Evolutionary conservation across 2,888 invertebrate species (phyloP).

Genomic region (Drosophila anceps): DNA sequence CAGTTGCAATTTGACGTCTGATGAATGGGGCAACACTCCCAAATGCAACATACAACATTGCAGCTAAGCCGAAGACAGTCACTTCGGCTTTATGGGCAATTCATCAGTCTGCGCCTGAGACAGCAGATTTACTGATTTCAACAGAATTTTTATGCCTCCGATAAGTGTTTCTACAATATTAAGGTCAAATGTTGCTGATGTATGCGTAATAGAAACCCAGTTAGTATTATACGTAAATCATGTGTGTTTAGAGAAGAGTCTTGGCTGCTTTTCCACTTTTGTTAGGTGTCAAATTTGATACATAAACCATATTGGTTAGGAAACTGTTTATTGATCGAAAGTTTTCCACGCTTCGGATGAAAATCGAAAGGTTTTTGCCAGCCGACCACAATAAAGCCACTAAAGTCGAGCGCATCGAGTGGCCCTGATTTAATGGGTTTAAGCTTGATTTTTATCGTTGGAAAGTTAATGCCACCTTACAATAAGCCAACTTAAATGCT

Average conservation of each 20-base stretch:
- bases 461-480: constrained; percentile 45
- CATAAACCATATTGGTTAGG: neutral
- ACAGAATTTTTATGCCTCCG: neutral
- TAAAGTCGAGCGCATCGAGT: constrained; percentile 28
- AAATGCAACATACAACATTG: constrained; percentile 6
- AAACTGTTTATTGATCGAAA: constrained; percentile 5
- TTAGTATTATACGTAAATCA: neutral
- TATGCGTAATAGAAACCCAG: constrained; percentile 1
- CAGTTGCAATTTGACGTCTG: constrained; percentile 13
- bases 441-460: constrained; percentile 47
- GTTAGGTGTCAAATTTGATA: neutral
- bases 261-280: neutral
- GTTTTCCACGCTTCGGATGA: neutral
- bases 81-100: neutral
- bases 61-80: neutral
- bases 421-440: constrained; percentile 42
- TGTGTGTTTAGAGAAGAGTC: neutral
- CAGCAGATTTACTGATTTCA: neutral
- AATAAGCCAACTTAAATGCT: constrained; percentile 38
- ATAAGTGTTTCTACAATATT: constrained; percentile 21
- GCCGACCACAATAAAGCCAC: constrained; percentile 12
- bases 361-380: constrained; percentile 44
- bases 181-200: neutral
- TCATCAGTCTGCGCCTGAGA: neutral
- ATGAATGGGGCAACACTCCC: constrained; percentile 27